Base-by-base conservation (phyloP, 2,888 invertebrate genomes). In the Apoderus coryli region DNA sequence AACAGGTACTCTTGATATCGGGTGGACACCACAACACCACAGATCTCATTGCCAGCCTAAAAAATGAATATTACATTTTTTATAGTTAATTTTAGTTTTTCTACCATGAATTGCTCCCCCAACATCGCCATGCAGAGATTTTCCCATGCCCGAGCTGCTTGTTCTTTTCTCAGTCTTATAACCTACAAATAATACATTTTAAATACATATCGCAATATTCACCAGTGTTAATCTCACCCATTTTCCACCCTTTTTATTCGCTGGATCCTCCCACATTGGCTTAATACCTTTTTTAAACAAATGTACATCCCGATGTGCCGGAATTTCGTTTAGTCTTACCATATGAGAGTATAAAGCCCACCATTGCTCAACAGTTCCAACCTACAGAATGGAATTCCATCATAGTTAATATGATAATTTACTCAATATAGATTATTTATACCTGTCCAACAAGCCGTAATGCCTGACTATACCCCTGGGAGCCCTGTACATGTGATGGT, bases 181-280 rank as follows among this genome's bases (percentile, higher is more conserved):
- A 68, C 65, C 69, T 70, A 52, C 4, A 51, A 51, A 31, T n/a
- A n/a, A n/a, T n/a, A n/a, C n/a, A n/a, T n/a, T n/a, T n/a, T n/a
- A n/a, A n/a, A n/a, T n/a, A n/a, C n/a, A n/a, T n/a, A n/a, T n/a
- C n/a, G n/a, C n/a, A n/a, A n/a, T n/a, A n/a, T n/a, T n/a, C n/a
- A n/a, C n/a, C n/a, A 4, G 10, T 11, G 9, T 13, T 4, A 14
- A 13, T 32, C 56, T 51, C 46, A 95, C 88, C 95, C 96, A 98
- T 65, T 95, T 95, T 14, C 96, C 98, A 31, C 98, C 96, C 57
- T 82, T 79, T 54, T 81, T 78, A 63, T 98, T 98, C 27, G 89
- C 88, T 35, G 80, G 76, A 60, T 96, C 95, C 68, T 98, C 98
- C 98, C 96, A 98, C 85, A 98, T 95, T 12, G 96, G 96, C 58